Conservation (phyloP, 2,888 invertebrate species). For the Ditula angustiorana region DNA sequence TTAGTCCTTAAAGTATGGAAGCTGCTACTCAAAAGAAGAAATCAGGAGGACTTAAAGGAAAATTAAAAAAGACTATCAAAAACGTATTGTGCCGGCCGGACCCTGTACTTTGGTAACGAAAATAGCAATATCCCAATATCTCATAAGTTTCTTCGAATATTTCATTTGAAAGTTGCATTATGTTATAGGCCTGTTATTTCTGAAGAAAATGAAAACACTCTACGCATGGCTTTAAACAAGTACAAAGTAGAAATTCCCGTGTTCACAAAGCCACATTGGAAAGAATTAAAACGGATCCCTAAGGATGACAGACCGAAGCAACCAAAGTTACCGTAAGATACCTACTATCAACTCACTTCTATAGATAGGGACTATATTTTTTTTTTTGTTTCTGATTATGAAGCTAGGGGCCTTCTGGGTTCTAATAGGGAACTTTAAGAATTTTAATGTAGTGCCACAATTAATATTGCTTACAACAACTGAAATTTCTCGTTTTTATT, state of each 20-base stretch:
- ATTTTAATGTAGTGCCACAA: too few species aligned
- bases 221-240: slow-evolving; percentile 55
- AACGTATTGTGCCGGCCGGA: slow-evolving; percentile 77
- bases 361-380: too few species aligned
- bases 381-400: too few species aligned
- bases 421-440: too few species aligned
- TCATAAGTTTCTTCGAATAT: background rate
- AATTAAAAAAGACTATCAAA: slow-evolving; percentile 76
- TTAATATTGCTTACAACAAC: too few species aligned
- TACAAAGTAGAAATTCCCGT: slow-evolving; percentile 63
- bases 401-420: too few species aligned
- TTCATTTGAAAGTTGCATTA: background rate
- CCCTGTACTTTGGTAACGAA: slow-evolving; percentile 66
- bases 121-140: background rate
- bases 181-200: slow-evolving; percentile 64
- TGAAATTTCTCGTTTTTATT: too few species aligned
- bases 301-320: slow-evolving; percentile 71
- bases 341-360: too few species aligned
- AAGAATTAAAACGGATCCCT: slow-evolving; percentile 66
- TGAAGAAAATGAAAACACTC: slow-evolving; percentile 52
- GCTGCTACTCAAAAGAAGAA: slow-evolving; percentile 65
- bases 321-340: slow-evolving; percentile 63
- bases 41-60: slow-evolving; percentile 68
- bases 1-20: slow-evolving; percentile 51
- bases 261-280: slow-evolving; percentile 73